These are phyloP conservation scores for Caenorhabditis sinica DNA, from an alignment of 2,888 invertebrate species.

Conservation along the genomic window DNA sequence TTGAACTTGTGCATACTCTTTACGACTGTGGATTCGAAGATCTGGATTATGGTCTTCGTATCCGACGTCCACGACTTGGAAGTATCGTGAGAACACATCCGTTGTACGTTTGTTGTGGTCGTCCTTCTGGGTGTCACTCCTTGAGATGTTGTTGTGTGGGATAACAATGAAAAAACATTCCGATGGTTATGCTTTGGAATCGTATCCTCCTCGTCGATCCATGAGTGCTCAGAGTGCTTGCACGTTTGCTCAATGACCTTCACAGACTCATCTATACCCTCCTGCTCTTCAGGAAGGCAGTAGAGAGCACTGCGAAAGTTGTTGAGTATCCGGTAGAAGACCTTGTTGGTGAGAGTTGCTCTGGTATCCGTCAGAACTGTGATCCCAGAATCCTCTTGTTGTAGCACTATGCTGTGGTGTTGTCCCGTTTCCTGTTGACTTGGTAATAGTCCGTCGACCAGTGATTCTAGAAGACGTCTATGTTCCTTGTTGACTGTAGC, in stretches of 20 bases:
- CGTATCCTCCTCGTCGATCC: constrained; percentile 16
- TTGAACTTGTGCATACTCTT: too few species aligned
- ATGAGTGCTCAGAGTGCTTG: background rate
- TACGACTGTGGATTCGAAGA: too few species aligned
- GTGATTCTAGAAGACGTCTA: background rate
- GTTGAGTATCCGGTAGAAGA: constrained; percentile 15
- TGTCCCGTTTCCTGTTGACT: background rate
- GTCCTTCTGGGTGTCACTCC: too few species aligned
- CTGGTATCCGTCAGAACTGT: background rate
- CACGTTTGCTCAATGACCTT: too few species aligned
- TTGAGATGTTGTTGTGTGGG: too few species aligned
- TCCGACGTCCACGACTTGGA: too few species aligned
- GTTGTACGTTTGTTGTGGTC: too few species aligned
- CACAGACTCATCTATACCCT: background rate
- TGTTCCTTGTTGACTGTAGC: background rate
- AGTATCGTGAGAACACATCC: too few species aligned
- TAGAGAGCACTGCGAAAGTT: constrained; percentile 6
- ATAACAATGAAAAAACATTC: too few species aligned
- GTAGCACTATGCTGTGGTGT: background rate
- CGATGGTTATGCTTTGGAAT: background rate
- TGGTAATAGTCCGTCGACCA: background rate
- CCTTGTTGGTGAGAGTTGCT: background rate
- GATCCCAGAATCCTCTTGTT: constrained; percentile 31
- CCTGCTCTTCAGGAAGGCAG: background rate
- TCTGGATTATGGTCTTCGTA: too few species aligned